These are phyloP conservation scores for Pseudomyrmex sp. DNA, from an alignment of 1,140 invertebrate species.

Conservation along the genomic window DNA sequence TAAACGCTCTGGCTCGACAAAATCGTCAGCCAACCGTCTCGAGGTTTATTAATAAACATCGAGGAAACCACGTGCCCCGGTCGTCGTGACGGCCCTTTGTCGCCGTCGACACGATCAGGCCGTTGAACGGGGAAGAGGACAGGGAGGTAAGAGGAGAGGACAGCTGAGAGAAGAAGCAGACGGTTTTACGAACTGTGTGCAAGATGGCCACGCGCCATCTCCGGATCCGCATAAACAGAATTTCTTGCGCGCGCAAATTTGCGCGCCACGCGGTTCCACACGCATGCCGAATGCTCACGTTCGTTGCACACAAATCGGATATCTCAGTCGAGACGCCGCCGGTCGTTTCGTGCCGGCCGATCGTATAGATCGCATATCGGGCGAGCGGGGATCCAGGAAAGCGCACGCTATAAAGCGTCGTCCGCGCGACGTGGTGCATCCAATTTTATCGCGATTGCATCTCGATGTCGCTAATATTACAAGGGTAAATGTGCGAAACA, in stretches of 20 bases:
- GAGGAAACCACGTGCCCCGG: slow-evolving; percentile 80
- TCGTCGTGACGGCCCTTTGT: slow-evolving; percentile 79
- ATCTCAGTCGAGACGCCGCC: neutral
- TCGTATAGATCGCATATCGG: slow-evolving; percentile 24
- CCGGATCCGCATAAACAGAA: slow-evolving; percentile 54
- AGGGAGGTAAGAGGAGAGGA: slow-evolving; percentile 63
- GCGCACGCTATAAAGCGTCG: slow-evolving; percentile 1
- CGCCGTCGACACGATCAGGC: slow-evolving; percentile 75
- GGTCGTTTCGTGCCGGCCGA: slow-evolving; percentile 39
- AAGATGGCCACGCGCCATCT: slow-evolving; percentile 56
- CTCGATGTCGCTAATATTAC: slow-evolving; percentile 18
- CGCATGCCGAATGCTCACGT: neutral
- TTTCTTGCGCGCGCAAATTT: slow-evolving; percentile 60
- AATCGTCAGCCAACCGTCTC: slow-evolving; percentile 77
- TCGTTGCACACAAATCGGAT: slow-evolving; percentile 18
- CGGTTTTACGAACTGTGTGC: slow-evolving; percentile 64
- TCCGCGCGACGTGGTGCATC: neutral
- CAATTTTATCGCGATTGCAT: slow-evolving; percentile 34
- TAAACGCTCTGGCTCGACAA: slow-evolving; percentile 75
- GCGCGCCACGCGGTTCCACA: slow-evolving; percentile 40
- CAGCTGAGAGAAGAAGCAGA: slow-evolving; percentile 72
- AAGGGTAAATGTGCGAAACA: neutral
- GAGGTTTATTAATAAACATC: slow-evolving; percentile 83
- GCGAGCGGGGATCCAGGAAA: neutral
- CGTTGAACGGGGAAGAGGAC: slow-evolving; percentile 68